These are phyloP conservation scores for Tribolium madens DNA, from an alignment of 1,140 invertebrate species.

Conservation along the genomic window DNA sequence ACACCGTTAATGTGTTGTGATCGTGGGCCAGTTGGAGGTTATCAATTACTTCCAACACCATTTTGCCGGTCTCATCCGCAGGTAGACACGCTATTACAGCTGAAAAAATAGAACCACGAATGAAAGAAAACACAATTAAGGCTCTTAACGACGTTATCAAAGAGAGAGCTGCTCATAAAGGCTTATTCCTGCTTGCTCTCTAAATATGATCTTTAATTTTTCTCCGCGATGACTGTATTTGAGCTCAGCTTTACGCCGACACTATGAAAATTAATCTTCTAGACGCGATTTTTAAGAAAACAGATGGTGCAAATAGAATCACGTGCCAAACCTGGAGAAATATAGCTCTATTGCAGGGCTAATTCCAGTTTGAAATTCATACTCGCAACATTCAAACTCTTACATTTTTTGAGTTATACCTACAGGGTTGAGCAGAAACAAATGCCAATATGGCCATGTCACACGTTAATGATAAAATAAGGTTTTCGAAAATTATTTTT, in stretches of 20 bases:
- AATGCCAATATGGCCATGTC: no score
- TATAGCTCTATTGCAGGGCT: not conserved
- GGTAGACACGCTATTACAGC: constrained; percentile 61
- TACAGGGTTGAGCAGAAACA: no score
- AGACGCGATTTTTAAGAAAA: not conserved
- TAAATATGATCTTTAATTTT: constrained; percentile 23
- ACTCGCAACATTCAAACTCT: no score
- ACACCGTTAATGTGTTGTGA: constrained; percentile 59
- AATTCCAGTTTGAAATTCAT: not conserved
- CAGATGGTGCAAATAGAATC: not conserved
- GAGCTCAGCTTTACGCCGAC: not conserved
- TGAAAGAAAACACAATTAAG: constrained; percentile 34
- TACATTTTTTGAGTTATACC: no score
- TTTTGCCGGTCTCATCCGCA: constrained; percentile 57
- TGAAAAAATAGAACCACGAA: constrained; percentile 55
- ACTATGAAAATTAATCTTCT: not conserved
- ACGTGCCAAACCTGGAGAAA: constrained; percentile 7
- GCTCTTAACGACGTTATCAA: not conserved
- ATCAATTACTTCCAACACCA: constrained; percentile 55
- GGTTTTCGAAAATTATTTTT: no score
- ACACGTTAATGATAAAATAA: no score
- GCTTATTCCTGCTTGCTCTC: constrained; percentile 5
- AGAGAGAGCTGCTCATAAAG: not conserved
- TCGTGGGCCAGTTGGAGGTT: constrained; percentile 55
- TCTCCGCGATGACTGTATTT: not conserved